Percentiles rank a stretch among this genome's conserved stretches.
Evolutionary conservation across 2,797 vertebrate genomes (phyloP).

Genomic region (Myotis planiceps): DNA sequence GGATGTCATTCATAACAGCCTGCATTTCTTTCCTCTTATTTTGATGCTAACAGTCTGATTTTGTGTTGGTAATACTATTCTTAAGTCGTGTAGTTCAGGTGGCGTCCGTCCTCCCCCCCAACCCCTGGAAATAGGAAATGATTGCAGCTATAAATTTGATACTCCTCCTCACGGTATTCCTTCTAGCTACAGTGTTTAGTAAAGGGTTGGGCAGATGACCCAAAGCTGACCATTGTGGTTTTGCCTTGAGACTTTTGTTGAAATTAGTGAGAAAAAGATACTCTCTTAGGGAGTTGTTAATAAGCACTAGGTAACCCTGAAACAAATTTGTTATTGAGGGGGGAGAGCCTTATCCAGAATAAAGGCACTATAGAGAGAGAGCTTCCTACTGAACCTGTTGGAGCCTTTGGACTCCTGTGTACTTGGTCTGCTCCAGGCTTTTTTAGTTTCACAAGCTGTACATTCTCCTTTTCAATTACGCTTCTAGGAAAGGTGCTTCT

Average conservation of each 20-base stretch:
- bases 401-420: background rate
- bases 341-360: background rate
- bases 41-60: background rate
- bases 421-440: background rate
- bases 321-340: background rate
- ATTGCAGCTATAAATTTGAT: too few species aligned
- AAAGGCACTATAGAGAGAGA: background rate
- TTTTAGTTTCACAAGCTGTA: background rate
- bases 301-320: background rate
- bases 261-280: background rate
- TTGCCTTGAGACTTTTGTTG: background rate
- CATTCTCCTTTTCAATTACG: background rate
- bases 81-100: background rate
- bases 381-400: background rate
- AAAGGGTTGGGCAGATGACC: background rate
- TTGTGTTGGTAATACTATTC: background rate
- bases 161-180: background rate
- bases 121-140: too few species aligned
- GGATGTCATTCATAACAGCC: background rate
- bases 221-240: background rate
- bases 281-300: background rate
- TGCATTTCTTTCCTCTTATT: background rate
- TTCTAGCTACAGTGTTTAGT: background rate
- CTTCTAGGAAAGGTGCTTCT: background rate
- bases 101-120: rapidly evolving